phyloP scores from a whole-genome alignment of 2,113 vertebrate species.

The Phoxinus phoxinus region DNA sequence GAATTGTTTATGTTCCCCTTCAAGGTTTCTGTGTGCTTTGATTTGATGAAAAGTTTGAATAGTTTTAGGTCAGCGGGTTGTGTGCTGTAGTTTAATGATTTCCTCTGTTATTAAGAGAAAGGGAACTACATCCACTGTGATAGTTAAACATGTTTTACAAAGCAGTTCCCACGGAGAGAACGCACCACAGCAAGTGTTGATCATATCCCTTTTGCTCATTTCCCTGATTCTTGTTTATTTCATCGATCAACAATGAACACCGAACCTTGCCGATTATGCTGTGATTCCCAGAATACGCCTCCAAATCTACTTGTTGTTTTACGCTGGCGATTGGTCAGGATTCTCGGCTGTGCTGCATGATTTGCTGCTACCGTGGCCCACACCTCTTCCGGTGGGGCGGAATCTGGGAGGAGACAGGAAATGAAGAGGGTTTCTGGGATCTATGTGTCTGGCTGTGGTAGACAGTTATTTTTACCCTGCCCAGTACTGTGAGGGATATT shows the following conservation, averaged over 20 bases:
- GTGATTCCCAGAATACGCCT: conserved; percentile 20
- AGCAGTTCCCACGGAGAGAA: conserved; percentile 17
- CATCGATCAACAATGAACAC: conserved; percentile 13
- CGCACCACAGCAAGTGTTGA: not conserved
- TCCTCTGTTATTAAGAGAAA: not conserved
- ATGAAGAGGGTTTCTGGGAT: conserved; percentile 61
- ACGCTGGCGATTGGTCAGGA: conserved; percentile 38
- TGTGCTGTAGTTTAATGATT: conserved; percentile 7
- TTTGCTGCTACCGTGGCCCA: conserved; percentile 57
- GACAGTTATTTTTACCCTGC: conserved; percentile 57
- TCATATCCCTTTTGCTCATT: conserved; percentile 16
- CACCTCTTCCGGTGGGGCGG: conserved; percentile 47
- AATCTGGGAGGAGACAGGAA: conserved; percentile 66
- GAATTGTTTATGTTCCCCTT: conserved; percentile 9
- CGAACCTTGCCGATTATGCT: not conserved
- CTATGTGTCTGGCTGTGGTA: conserved; percentile 54
- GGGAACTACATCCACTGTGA: not conserved
- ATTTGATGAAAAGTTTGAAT: not conserved
- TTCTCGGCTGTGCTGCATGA: conserved; percentile 40
- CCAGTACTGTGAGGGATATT: conserved; percentile 53
- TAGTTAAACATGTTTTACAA: not conserved
- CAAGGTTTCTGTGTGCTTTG: not conserved
- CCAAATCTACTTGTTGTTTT: conserved; percentile 41
- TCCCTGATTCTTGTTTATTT: not conserved
- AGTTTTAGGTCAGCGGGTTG: not conserved